Evolutionary conservation across 1,140 invertebrate species (phyloP).

Genomic region (Halictus rubicundus): DNA sequence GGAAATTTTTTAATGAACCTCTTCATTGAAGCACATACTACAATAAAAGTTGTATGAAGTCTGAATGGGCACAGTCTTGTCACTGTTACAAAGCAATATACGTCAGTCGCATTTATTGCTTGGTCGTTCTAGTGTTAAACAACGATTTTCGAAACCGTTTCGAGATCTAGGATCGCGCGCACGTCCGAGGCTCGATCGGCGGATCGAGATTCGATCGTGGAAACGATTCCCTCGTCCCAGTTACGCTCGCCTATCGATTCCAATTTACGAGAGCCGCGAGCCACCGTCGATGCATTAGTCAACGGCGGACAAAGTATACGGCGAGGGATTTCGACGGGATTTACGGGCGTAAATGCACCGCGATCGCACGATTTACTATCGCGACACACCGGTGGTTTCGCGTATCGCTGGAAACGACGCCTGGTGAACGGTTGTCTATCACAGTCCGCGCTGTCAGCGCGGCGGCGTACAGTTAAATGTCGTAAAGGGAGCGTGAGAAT

Average conservation of each 20-base stretch:
- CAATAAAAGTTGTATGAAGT: too few species aligned
- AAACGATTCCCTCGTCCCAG: not conserved
- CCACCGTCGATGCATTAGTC: not conserved
- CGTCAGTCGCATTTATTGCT: too few species aligned
- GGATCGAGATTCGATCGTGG: not conserved
- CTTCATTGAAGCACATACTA: too few species aligned
- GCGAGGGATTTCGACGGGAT: not conserved
- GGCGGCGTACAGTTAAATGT: conserved; percentile 14
- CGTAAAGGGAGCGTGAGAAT: conserved; percentile 63
- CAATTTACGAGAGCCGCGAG: not conserved
- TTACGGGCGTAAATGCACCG: not conserved
- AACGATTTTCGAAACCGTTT: too few species aligned
- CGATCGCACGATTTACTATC: conserved; percentile 1
- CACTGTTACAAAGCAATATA: too few species aligned
- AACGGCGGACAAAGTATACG: not conserved
- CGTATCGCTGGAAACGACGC: not conserved
- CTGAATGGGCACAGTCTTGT: too few species aligned
- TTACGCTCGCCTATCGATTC: not conserved
- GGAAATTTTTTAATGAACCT: too few species aligned
- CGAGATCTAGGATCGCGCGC: too few species aligned
- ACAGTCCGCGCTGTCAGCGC: not conserved
- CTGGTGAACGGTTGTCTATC: not conserved
- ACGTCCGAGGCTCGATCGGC: not conserved
- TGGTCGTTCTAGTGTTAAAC: too few species aligned
- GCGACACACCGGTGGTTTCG: not conserved